Percentiles rank a stretch among this genome's conserved stretches.
These are phyloP conservation scores for Leptinotarsa tumamoca DNA, from an alignment of 2,888 invertebrate species.

Conservation along the genomic window DNA sequence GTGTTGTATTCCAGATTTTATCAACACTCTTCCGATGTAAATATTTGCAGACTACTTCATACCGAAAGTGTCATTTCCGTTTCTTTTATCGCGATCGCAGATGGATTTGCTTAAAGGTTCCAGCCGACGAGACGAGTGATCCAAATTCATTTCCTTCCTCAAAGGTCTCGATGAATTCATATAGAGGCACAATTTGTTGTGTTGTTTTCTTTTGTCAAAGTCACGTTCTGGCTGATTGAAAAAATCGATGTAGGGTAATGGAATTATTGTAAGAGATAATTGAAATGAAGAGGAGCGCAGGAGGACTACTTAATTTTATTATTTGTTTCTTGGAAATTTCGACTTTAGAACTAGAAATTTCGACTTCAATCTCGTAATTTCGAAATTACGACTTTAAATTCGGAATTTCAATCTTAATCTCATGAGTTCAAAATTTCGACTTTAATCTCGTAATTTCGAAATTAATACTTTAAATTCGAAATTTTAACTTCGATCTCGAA, in stretches of 20 bases:
- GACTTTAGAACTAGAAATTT: too few species aligned
- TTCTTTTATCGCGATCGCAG: slow-evolving; percentile 17
- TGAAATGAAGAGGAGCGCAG: too few species aligned
- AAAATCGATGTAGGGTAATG: not conserved
- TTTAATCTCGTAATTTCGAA: too few species aligned
- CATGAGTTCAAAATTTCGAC: too few species aligned
- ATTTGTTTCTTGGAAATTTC: too few species aligned
- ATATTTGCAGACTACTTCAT: slow-evolving; percentile 24
- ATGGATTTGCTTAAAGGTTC: slow-evolving; percentile 12
- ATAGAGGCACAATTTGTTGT: not conserved
- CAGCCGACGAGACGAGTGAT: not conserved
- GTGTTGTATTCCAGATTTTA: not conserved
- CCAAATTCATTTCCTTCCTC: slow-evolving; percentile 1
- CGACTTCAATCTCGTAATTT: too few species aligned
- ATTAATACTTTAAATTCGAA: too few species aligned
- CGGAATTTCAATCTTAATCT: too few species aligned
- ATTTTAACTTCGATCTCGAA: too few species aligned
- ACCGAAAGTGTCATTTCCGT: slow-evolving; percentile 25
- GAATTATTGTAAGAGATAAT: not conserved
- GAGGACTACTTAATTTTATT: too few species aligned
- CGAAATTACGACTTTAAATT: too few species aligned
- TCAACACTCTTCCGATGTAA: slow-evolving; percentile 12
- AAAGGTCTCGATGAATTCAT: not conserved
- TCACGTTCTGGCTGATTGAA: not conserved
- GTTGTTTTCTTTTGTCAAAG: not conserved